Percentiles rank a stretch among this genome's conserved stretches.
phyloP scores from a whole-genome alignment of 2,797 vertebrate species.

The Ceryle rudis region DNA sequence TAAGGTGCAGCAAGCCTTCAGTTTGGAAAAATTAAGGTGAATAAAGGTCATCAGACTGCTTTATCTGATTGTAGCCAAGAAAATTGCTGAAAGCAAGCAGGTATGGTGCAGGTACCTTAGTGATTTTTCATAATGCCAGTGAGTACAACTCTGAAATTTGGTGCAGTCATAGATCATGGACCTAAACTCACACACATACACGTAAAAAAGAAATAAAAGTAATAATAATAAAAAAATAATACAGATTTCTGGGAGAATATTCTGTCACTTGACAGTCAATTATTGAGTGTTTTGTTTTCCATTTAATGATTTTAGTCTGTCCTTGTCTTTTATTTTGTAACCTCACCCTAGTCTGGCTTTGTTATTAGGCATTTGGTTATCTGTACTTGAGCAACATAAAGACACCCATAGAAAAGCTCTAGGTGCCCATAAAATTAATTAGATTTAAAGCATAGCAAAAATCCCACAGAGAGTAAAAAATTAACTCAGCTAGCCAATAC shows the following conservation, averaged over 20 bases:
- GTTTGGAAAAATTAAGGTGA: constrained; percentile 51
- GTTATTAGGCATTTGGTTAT: constrained; percentile 2
- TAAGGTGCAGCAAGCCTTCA: constrained; percentile 13
- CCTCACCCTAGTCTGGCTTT: neutral
- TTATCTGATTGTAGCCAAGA: constrained; percentile 32
- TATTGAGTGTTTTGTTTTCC: neutral
- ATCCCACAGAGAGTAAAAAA: constrained; percentile 25
- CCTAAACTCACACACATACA: neutral
- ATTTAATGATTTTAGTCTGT: neutral
- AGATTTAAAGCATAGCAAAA: constrained; percentile 6
- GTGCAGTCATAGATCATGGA: constrained; percentile 40
- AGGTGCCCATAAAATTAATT: constrained; percentile 35
- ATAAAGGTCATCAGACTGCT: constrained; percentile 44
- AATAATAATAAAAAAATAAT: neutral
- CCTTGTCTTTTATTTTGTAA: neutral
- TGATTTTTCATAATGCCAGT: constrained; percentile 52
- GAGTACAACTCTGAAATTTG: constrained; percentile 42
- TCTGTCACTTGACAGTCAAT: neutral
- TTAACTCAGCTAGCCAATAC: constrained; percentile 31
- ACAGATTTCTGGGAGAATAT: neutral
- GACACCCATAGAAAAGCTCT: neutral
- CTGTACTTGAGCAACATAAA: neutral
- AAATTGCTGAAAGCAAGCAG: constrained; percentile 53
- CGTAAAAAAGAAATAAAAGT: neutral
- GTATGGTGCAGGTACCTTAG: neutral